Evolutionary conservation across 2,797 vertebrate genomes (phyloP), one percentile per base, ranked within the genome.

Genomic region (Poecilia wingei): DNA sequence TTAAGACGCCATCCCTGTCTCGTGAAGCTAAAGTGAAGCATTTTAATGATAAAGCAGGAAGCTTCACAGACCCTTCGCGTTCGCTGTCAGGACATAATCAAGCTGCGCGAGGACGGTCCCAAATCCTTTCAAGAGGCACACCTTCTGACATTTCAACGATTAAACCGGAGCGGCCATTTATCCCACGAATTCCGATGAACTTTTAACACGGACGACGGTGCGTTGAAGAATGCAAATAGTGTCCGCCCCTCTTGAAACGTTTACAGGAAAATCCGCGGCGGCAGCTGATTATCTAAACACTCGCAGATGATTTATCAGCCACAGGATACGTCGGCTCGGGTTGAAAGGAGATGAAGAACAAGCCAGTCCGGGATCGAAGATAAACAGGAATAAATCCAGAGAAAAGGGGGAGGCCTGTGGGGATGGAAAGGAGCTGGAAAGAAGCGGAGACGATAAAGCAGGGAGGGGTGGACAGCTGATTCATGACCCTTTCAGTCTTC

Each of bases 351-450:
- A 84, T 57, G 83, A 83, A 87, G 89, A 90, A 90, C 87, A 91
- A 93, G 93, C 86, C 85, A 69, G 86, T 88, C 84, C 74, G 36
- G 90, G 89, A 94, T 93, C 90, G 94, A 94, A 95, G 92, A 94
- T 94, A 95, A 96, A 95, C 95, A 95, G 88, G 89, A 93, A 94
- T 94, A 95, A 94, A 94, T 95, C 91, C 88, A 80, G 76, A 74
- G 72, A 72, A 76, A 86, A 86, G 78, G 78, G 84, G 84, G 88
- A 80, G 86, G 22, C 87, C 78, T 74, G 79, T 22, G 83, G 86
- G 86, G 75, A 86, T 91, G 86, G 87, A 86, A 92, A 55, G 89
- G 88, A 93, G 90, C 91, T 88, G 89, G 88, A 90, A 87, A 89
- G 89, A 79, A 88, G 87, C 90, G 89, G 88, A 82, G 90, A 84